phyloP scores from a whole-genome alignment of 2,113 vertebrate species.

The Leptobrachium ailaonicum region DNA sequence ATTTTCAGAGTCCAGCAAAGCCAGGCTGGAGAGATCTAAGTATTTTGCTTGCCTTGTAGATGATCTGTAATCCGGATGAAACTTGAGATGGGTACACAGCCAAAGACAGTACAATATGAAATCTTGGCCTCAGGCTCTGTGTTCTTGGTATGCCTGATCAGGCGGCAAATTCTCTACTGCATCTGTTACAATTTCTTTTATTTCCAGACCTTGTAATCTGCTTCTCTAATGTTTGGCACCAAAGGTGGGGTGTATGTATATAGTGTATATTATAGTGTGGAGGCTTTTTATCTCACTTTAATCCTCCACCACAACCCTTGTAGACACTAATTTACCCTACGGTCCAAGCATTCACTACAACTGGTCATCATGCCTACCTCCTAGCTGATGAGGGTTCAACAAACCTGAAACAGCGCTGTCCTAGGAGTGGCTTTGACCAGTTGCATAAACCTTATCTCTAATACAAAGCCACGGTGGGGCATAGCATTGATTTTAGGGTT shows the following conservation, averaged over 20 bases:
- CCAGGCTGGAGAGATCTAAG: neutral
- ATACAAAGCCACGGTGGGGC: too few relatives aligned
- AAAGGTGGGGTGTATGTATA: neutral
- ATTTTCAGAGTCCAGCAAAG: neutral
- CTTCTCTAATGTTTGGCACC: neutral
- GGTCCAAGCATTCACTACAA: too few relatives aligned
- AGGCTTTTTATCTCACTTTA: too few relatives aligned
- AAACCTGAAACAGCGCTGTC: too few relatives aligned
- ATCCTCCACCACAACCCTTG: too few relatives aligned
- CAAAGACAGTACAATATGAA: neutral
- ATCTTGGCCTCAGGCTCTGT: neutral
- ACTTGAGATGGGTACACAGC: neutral
- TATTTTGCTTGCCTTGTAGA: neutral
- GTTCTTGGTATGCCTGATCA: neutral
- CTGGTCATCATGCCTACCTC: too few relatives aligned
- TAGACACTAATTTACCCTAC: too few relatives aligned
- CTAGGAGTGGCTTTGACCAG: too few relatives aligned
- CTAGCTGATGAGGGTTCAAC: too few relatives aligned
- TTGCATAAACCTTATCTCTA: too few relatives aligned
- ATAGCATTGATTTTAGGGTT: too few relatives aligned
- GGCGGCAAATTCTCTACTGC: neutral
- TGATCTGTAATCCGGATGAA: constrained; percentile 1
- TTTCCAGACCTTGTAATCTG: neutral
- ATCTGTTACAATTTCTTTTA: neutral
- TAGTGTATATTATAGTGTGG: too few relatives aligned